Evolutionary conservation across 2,113 vertebrate species (phyloP), one percentile per base, ranked within the genome.

Genomic region (Malaclemys terrapin): DNA sequence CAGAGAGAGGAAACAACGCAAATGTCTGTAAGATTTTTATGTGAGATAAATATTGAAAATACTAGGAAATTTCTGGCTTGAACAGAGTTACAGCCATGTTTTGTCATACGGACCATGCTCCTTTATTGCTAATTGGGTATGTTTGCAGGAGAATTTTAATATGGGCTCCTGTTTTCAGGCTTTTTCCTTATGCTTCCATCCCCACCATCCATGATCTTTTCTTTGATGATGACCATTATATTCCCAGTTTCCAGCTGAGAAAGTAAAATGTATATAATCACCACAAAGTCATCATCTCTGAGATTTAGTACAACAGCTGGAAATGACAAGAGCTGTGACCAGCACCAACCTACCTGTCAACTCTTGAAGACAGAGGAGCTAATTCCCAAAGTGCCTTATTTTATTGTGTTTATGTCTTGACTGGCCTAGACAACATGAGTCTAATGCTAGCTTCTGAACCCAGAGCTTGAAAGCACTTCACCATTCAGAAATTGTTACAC

Each of bases 21-120:
- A 95, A 94, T 78, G 25, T 6, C 10, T 20, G 9, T 85, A 91
- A 94, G 88, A 92, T 96, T 97, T 97, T 96, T 93, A 82, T 95
- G 94, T 45, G 72, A 84, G 54, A 93, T 95, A 84, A 95, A 95
- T 88, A 24, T 42, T 92, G 92, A 89, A 93, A 96, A 96, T 54
- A 93, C 76, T 53, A 82, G 90, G 79, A 50, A 47, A 89, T 69
- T 89, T 91, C 91, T 84, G 50, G 87, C 94, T 96, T 94, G 90
- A 93, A 96, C 47, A 82, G 89, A 80, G 56, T 96, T 95, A 85
- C 85, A 65, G 50, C 84, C 59, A 88, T 76, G 54, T 69, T 91
- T 92, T 85, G 82, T 65, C 80, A 52, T 94, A 91, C 96, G 95
- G 88, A 91, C 89, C 93, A 87, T 95, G 69, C 19, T 96, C n/a